Conservation (phyloP, 2,797 vertebrate genomes). For the Myotis planiceps region DNA sequence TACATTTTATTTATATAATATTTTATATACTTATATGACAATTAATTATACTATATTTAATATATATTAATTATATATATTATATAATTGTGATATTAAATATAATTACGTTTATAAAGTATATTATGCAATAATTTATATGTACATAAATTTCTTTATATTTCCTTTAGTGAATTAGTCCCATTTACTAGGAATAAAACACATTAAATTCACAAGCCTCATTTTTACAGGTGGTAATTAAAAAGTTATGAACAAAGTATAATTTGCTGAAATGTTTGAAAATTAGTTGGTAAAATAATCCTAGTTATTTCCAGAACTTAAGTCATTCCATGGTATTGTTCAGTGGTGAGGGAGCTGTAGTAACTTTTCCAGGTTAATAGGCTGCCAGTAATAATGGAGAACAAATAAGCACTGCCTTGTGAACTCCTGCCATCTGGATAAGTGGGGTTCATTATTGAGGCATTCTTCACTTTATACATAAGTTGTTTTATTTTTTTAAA, state of each 20-base stretch:
- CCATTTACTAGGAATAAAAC: neutral
- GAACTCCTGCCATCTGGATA: constrained; percentile 62
- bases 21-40: neutral
- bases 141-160: neutral
- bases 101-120: neutral
- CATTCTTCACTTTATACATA: neutral
- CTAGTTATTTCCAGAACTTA: neutral
- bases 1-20: neutral
- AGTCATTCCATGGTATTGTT: neutral
- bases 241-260: neutral
- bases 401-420: neutral
- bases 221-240: neutral
- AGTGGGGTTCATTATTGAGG: constrained; percentile 80
- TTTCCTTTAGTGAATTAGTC: neutral
- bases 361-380: neutral
- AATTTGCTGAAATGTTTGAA: constrained; percentile 10
- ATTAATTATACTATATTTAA: neutral
- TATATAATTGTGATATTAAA: neutral
- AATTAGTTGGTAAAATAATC: neutral
- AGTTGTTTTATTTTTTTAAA: neutral
- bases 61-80: neutral
- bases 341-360: neutral
- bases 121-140: neutral
- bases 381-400: neutral
- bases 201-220: neutral